These are phyloP conservation scores for Perizoma affinitatum DNA, from an alignment of 2,888 invertebrate species.

Conservation along the genomic window DNA sequence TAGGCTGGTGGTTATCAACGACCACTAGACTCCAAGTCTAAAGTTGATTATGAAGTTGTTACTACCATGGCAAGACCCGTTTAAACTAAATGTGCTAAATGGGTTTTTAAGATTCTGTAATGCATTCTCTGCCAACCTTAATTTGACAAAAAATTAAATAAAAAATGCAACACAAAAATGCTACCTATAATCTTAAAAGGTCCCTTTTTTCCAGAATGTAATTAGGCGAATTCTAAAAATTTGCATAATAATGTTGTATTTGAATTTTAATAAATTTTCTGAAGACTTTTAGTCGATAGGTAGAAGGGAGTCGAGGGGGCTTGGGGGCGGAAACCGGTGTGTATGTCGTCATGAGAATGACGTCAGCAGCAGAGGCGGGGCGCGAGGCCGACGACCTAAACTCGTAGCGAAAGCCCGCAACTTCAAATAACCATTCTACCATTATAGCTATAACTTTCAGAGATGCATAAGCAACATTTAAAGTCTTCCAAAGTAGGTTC, in stretches of 20 bases:
- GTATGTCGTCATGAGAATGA: constrained; percentile 75
- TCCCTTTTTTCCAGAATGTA: constrained; percentile 6
- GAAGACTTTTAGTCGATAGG: constrained; percentile 53
- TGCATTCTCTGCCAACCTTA: too few species aligned
- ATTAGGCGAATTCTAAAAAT: constrained; percentile 30
- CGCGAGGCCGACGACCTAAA: constrained; percentile 65
- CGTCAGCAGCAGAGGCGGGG: constrained; percentile 71
- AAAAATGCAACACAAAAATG: too few species aligned
- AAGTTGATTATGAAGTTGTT: too few species aligned
- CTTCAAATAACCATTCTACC: constrained; percentile 34
- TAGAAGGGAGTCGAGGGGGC: constrained; percentile 39
- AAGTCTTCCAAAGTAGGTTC: too few species aligned
- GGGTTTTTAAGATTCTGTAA: too few species aligned
- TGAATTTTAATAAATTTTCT: constrained; percentile 53
- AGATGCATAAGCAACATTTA: background rate
- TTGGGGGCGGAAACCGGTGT: constrained; percentile 58
- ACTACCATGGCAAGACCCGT: too few species aligned
- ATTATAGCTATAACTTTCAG: constrained; percentile 27
- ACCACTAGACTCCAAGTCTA: too few species aligned
- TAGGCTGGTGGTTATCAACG: too few species aligned
- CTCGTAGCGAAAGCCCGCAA: constrained; percentile 36
- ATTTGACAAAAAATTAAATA: too few species aligned
- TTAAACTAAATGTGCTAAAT: too few species aligned
- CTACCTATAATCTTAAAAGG: too few species aligned
- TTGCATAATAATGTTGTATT: constrained; percentile 46